Conservation (phyloP, 2,888 invertebrate genomes). For the Salticus scenicus region DNA sequence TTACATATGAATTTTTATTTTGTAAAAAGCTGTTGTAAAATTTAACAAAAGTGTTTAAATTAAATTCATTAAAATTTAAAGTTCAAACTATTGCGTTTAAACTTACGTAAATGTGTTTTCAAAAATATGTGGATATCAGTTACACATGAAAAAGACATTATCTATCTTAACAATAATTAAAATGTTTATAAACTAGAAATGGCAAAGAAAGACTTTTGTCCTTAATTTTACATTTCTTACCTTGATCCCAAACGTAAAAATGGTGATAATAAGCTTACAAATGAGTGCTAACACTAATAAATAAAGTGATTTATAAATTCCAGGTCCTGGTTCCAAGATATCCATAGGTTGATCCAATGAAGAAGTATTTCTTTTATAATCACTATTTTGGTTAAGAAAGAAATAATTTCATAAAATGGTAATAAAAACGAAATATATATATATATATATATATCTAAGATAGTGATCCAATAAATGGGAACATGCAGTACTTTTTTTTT, state of each 20-base stretch:
- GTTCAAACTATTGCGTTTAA: too few relatives aligned
- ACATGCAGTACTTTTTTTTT: background rate
- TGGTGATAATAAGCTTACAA: slow-evolving; percentile 76
- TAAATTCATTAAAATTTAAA: too few relatives aligned
- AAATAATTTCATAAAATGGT: background rate
- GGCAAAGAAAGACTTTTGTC: too few relatives aligned
- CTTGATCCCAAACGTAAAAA: slow-evolving; percentile 79
- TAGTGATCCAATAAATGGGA: background rate
- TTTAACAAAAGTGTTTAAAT: too few relatives aligned
- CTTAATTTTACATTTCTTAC: too few relatives aligned
- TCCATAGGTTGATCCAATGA: slow-evolving; percentile 21
- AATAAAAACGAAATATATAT: background rate
- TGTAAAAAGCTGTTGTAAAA: too few relatives aligned
- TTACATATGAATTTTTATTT: too few relatives aligned
- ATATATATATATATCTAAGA: background rate
- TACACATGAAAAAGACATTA: too few relatives aligned
- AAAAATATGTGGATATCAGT: too few relatives aligned
- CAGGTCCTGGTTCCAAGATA: slow-evolving; percentile 45
- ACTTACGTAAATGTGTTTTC: too few relatives aligned
- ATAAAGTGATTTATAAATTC: slow-evolving; percentile 53
- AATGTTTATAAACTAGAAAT: too few relatives aligned
- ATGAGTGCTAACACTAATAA: slow-evolving; percentile 75
- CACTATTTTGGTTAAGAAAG: slow-evolving; percentile 39
- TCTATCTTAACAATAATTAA: too few relatives aligned
- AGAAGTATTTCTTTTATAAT: slow-evolving; percentile 54